Evolutionary conservation across 2,113 vertebrate genomes (phyloP).

Genomic region (Oryzias woworae): DNA sequence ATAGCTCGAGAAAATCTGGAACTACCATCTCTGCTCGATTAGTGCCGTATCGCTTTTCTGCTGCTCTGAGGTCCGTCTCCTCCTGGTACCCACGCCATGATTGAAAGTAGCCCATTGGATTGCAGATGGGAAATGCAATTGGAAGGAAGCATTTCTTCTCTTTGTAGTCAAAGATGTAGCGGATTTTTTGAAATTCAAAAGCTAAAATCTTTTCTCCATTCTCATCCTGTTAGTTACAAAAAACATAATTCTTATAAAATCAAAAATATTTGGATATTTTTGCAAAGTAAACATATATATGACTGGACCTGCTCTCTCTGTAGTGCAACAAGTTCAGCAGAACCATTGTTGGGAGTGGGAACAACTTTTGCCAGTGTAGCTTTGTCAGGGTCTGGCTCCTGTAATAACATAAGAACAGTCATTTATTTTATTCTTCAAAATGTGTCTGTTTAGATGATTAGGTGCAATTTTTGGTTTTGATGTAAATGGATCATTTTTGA

Average conservation of each 20-base stretch:
- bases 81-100: conserved; percentile 89
- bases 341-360: conserved; percentile 93
- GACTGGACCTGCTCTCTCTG: conserved; percentile 85
- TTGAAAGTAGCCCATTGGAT: conserved; percentile 85
- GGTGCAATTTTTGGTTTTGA: too few species aligned
- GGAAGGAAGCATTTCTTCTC: conserved; percentile 87
- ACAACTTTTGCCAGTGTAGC: conserved; percentile 90
- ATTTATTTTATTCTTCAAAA: too few species aligned
- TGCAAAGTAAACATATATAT: not conserved
- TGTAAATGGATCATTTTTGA: too few species aligned
- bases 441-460: too few species aligned
- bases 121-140: conserved; percentile 84
- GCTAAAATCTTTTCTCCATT: conserved; percentile 79
- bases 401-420: conserved; percentile 35
- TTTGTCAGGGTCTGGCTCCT: conserved; percentile 85
- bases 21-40: conserved; percentile 97
- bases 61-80: conserved; percentile 83
- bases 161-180: conserved; percentile 82
- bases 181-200: conserved; percentile 97
- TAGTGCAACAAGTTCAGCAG: conserved; percentile 87
- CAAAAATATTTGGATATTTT: too few species aligned
- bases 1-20: conserved; percentile 93
- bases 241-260: not conserved
- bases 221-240: conserved; percentile 78
- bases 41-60: conserved; percentile 87